Evolutionary conservation across 2,797 vertebrate genomes (phyloP), one percentile per base, ranked within the genome.

Genomic region (Amniataba percoides): DNA sequence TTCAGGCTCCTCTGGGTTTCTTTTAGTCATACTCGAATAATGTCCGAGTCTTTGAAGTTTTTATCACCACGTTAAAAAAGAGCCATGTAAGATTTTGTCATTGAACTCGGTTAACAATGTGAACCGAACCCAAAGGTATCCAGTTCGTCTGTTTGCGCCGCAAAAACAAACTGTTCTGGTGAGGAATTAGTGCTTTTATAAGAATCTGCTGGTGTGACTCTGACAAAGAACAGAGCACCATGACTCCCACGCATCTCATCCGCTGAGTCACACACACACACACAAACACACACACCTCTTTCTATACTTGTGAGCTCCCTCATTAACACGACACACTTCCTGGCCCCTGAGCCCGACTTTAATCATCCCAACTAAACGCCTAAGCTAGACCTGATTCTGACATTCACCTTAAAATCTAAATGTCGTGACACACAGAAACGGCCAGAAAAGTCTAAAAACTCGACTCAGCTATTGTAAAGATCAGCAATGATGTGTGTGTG

Each of bases 221-320:
- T 74, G 64, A 63, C 25, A 52, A 36, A 69, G 14, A 25, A 36
- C 52, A 64, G n/a, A 43, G 14, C 52, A 58, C n/a, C 23, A 48
- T 27, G 3, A 18, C 58, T 43, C 55, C 9, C 45, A 52, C 18
- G 15, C 31, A 69, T 36, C 23, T 80, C 40, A 42, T 65, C 43
- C 65, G 16, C 8, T 68, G 23, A 46, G 52, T 31, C 21, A n/a
- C n/a, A n/a, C n/a, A n/a, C n/a, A n/a, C n/a, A n/a, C n/a, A n/a
- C n/a, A n/a, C n/a, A n/a, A n/a, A 56, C 55, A 43, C 43, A 45
- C 4, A 40, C 39, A 42, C 10, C 18, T 49, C 27, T 15, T 61
- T 18, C 15, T 16, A 45, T 10, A 12, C 59, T 12, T 27, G 23
- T 19, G 25, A 31, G 25, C 23, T 13, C 16, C 2, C 6, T 19